phyloP scores from a whole-genome alignment of 2,888 invertebrate species.

The Agrochola macilenta region DNA sequence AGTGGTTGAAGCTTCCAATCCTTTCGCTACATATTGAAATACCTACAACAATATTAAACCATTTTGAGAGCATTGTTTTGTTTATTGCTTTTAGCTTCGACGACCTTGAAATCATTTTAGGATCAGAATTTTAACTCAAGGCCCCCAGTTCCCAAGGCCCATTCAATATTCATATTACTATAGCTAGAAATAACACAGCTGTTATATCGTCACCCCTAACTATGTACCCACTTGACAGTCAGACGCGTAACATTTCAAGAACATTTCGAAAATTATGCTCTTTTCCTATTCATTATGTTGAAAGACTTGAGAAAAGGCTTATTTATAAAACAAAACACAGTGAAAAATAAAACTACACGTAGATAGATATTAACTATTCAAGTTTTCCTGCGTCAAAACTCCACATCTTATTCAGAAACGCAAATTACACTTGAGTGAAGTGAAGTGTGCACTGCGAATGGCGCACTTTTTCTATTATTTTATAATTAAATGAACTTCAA shows the following conservation, averaged over 20 bases:
- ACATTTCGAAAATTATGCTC: constrained; percentile 13
- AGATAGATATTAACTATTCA: constrained; percentile 47
- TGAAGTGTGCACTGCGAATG: constrained; percentile 52
- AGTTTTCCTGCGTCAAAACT: constrained; percentile 30
- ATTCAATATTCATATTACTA: neutral
- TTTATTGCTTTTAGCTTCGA: neutral
- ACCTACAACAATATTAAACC: neutral
- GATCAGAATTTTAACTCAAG: neutral
- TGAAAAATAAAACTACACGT: neutral
- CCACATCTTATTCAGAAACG: constrained; percentile 62
- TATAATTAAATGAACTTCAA: constrained; percentile 81
- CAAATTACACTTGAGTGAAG: constrained; percentile 65
- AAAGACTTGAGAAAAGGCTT: constrained; percentile 19
- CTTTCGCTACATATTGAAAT: neutral
- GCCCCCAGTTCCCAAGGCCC: too few relatives aligned
- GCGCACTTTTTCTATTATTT: constrained; percentile 72
- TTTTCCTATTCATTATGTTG: constrained; percentile 18
- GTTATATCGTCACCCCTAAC: neutral
- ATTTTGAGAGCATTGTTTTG: neutral
- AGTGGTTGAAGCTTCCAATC: neutral
- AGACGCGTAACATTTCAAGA: constrained; percentile 12
- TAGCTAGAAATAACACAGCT: neutral
- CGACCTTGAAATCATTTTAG: neutral
- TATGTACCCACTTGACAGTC: constrained; percentile 1
- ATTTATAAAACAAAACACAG: constrained; percentile 16